These are phyloP conservation scores for Gopherus flavomarginatus DNA, from an alignment of 2,113 vertebrate genomes.

Conservation along the genomic window DNA sequence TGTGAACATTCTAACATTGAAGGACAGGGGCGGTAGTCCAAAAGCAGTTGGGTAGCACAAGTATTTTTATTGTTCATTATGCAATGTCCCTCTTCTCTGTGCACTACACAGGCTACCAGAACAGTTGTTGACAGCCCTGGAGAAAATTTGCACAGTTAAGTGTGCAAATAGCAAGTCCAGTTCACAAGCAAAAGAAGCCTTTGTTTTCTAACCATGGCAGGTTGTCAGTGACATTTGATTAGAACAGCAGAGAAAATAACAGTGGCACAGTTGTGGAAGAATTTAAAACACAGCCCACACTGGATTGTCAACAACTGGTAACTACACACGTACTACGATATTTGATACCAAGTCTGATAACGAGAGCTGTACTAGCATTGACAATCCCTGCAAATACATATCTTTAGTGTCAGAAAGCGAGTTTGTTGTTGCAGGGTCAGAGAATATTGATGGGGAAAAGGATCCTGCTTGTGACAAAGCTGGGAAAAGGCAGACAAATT, in stretches of 20 bases:
- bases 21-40: neutral
- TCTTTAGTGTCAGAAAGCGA: slow-evolving; percentile 2
- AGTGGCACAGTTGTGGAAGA: slow-evolving; percentile 11
- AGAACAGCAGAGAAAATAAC: slow-evolving; percentile 27
- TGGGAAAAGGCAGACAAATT: neutral
- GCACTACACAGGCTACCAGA: neutral
- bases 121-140: neutral
- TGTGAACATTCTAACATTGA: neutral
- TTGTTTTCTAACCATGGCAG: slow-evolving; percentile 21
- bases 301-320: slow-evolving; percentile 15
- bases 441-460: neutral
- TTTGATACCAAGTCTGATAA: neutral
- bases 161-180: neutral
- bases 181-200: neutral
- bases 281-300: slow-evolving; percentile 18
- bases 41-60: neutral
- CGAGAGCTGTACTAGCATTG: neutral
- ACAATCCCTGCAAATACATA: neutral
- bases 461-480: neutral
- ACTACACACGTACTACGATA: neutral
- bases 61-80: neutral
- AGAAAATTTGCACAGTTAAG: slow-evolving; percentile 23
- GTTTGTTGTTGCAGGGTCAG: neutral
- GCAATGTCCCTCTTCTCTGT: neutral
- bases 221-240: slow-evolving; percentile 22